Conservation (phyloP, 2,888 invertebrate genomes). For the Diarsia dahlii region DNA sequence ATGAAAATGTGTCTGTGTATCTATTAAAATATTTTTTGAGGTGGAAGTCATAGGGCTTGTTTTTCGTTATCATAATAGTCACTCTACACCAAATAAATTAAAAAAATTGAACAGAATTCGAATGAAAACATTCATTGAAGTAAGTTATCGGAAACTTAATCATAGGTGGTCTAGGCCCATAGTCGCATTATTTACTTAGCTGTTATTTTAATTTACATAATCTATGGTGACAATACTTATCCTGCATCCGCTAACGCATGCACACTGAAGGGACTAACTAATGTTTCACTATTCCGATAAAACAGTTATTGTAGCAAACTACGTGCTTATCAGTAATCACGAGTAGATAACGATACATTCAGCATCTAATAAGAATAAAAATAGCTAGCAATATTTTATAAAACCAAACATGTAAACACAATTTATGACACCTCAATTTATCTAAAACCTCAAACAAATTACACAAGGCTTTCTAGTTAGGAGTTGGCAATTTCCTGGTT, state of each 20-base stretch:
- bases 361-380: not conserved
- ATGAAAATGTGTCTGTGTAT: not conserved
- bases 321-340: not conserved
- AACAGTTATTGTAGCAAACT: not conserved
- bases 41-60: not conserved
- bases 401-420: slow-evolving; percentile 14
- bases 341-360: not conserved
- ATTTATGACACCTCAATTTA: slow-evolving; percentile 50
- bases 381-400: not conserved
- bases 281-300: not conserved
- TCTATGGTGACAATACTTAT: not conserved
- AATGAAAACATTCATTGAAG: no score
- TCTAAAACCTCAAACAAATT: slow-evolving; percentile 77
- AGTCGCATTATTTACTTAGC: not conserved
- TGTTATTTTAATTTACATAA: not conserved
- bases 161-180: no score
- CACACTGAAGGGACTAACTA: not conserved
- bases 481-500: slow-evolving; percentile 85
- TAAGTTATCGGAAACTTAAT: no score
- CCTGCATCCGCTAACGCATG: not conserved
- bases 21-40: not conserved
- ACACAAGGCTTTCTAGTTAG: slow-evolving; percentile 78
- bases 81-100: no score
- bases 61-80: no score
- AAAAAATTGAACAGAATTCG: no score